Conservation (phyloP, 2,888 invertebrate genomes). For the Crioceris asparagi region DNA sequence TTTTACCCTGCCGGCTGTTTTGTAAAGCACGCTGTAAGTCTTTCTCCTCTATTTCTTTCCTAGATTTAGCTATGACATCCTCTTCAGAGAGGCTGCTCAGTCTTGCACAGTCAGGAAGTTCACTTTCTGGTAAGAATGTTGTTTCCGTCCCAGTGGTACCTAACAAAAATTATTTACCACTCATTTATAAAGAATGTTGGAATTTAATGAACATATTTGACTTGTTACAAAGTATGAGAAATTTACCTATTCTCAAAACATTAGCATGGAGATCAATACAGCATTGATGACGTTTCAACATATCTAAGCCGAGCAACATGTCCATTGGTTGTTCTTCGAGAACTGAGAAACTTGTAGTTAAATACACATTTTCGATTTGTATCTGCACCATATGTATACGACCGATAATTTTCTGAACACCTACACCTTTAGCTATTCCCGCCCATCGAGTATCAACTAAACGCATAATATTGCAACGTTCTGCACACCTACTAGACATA, state of each 20-base stretch:
- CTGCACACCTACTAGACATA: constrained; percentile 94
- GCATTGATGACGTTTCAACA: constrained; percentile 96
- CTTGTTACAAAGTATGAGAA: not conserved
- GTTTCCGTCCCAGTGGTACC: constrained; percentile 93
- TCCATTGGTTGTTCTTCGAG: constrained; percentile 97
- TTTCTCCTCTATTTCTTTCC: constrained; percentile 52
- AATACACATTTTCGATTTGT: constrained; percentile 85
- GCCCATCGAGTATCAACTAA: constrained; percentile 88
- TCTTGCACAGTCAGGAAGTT: constrained; percentile 68
- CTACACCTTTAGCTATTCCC: constrained; percentile 95
- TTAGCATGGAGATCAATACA: constrained; percentile 85
- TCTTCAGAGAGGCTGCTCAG: constrained; percentile 60
- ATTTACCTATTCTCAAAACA: constrained; percentile 57
- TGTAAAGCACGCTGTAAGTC: constrained; percentile 63
- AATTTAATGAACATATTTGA: not conserved
- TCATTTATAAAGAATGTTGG: not conserved
- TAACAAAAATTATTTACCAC: not conserved
- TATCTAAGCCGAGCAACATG: constrained; percentile 93
- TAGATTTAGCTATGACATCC: constrained; percentile 40
- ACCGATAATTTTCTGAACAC: constrained; percentile 90
- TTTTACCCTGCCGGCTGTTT: constrained; percentile 42
- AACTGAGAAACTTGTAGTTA: constrained; percentile 94
- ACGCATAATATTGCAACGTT: constrained; percentile 85
- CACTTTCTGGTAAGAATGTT: constrained; percentile 70
- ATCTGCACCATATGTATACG: constrained; percentile 96